Evolutionary conservation across 2,797 vertebrate genomes (phyloP).

Genomic region (Petrocephalus schoutedeni): DNA sequence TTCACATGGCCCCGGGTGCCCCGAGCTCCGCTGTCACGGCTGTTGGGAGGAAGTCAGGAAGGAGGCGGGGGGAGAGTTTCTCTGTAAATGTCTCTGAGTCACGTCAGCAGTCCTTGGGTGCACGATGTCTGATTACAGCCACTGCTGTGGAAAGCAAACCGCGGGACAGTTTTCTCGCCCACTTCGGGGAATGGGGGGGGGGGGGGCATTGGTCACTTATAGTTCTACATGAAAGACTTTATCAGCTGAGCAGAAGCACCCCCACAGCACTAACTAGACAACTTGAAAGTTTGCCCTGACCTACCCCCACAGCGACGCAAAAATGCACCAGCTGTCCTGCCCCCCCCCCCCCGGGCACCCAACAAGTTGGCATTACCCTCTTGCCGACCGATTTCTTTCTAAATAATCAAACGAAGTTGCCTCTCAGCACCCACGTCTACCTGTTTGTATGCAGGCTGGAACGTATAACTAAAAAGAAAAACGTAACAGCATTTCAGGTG

Average conservation of each 20-base stretch:
- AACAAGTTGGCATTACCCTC: not conserved
- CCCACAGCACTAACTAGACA: not conserved
- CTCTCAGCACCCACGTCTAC: not conserved
- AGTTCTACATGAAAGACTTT: conserved; percentile 53
- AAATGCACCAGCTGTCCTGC: not conserved
- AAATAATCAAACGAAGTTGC: not conserved
- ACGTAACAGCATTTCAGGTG: not conserved
- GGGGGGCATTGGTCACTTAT: conserved; percentile 32
- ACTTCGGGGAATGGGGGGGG: conserved; percentile 11
- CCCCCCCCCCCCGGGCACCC: not conserved
- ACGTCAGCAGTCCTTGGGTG: not conserved
- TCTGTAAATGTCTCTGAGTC: conserved; percentile 17
- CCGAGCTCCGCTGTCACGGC: not conserved
- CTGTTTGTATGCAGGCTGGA: not conserved
- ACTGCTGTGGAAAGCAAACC: not conserved
- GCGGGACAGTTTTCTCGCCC: not conserved
- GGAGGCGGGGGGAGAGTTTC: not conserved
- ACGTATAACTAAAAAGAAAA: not conserved
- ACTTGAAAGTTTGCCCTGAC: not conserved
- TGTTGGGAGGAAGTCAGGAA: not conserved
- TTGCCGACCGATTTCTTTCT: not conserved
- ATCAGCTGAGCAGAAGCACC: conserved; percentile 23
- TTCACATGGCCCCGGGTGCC: conserved; percentile 12
- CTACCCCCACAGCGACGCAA: conserved; percentile 26
- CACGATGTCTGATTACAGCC: not conserved